Evolutionary conservation across 2,888 invertebrate genomes (phyloP), one percentile per base, ranked within the genome.

Genomic region (Pollenia labialis): DNA sequence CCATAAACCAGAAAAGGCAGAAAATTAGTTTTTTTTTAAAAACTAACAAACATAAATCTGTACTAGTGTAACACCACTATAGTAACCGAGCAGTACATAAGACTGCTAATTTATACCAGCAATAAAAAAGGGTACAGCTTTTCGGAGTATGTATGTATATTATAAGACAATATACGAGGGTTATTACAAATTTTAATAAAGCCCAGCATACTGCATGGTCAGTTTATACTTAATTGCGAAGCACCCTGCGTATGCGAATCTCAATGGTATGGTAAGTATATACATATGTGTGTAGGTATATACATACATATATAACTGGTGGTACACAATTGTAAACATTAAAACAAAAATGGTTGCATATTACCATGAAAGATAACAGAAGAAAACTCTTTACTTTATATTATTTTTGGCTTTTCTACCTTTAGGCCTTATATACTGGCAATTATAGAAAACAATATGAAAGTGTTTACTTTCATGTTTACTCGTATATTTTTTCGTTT

Each of bases 301-400:
- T 12, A 40, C 14, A 40, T 48, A 10, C 42, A 23, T 46, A 18
- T 9, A 58, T 18, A 60, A 44, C 50, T 81, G 46, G 16, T 54
- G 3, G 16, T 60, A 64, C 69, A 80, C 80, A 72, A 86, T 83
- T 83, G 83, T 76, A 72, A 80, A 76, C 80, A 76, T 83, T 54
- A 83, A 42, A 42, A 72, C 42, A 50, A 18, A 72, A 84, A 84
- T 77, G 81, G 77, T 68, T 87, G 66, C 81, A 68, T 81, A 84
- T 84, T 81, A 81, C 76, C 81, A 58, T 60, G 76, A 83, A 77
- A 87, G 83, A 83, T 81, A 87, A 84, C 81, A 81, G 18, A 8
- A 32, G 44, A 50, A 60, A 85, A 85, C 68, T 79, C 62, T 62
- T 79, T 68, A 7, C 0, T 48, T 71, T 71, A 32, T 32, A 32